These are phyloP conservation scores for Phorcus lineatus DNA, from an alignment of 2,888 invertebrate species.

Conservation along the genomic window DNA sequence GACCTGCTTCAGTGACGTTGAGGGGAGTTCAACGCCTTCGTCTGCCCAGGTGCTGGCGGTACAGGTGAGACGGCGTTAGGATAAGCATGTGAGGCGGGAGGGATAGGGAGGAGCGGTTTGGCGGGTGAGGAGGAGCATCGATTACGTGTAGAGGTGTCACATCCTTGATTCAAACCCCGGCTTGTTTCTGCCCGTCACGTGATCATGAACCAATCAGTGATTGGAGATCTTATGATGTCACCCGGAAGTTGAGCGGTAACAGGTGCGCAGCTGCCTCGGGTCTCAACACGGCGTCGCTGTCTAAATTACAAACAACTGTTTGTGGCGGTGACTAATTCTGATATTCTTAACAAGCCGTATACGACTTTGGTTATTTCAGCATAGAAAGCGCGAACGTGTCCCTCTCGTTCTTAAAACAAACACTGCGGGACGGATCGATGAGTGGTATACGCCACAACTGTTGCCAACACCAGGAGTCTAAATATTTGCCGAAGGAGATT, in stretches of 20 bases:
- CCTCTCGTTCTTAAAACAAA: background rate
- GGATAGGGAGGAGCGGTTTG: background rate
- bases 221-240: background rate
- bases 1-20: background rate
- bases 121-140: background rate
- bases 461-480: background rate
- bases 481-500: background rate
- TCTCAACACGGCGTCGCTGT: background rate
- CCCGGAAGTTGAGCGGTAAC: background rate
- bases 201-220: background rate
- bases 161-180: background rate
- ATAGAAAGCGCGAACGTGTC: background rate
- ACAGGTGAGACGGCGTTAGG: background rate
- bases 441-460: background rate
- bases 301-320: background rate
- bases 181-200: background rate
- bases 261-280: background rate
- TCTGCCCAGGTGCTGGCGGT: background rate
- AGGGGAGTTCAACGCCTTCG: background rate
- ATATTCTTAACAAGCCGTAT: constrained; percentile 3
- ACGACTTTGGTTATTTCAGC: background rate
- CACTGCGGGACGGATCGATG: background rate
- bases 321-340: background rate
- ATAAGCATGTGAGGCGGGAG: background rate
- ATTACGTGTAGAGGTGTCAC: background rate